Conservation (phyloP, 2,113 vertebrate genomes). For the Oenanthe oenanthe region DNA sequence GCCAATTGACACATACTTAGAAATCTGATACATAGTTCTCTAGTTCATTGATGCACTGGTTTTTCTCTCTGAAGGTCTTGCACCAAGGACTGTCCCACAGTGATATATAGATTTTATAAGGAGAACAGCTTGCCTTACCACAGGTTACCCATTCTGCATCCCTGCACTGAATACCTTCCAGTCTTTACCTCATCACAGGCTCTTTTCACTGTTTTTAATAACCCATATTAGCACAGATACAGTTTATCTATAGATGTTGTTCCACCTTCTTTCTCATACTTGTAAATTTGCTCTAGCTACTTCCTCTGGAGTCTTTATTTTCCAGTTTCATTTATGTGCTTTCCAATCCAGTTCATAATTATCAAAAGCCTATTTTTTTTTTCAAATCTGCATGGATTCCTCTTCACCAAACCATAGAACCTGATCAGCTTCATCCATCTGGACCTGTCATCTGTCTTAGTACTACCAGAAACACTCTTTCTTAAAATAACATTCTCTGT, state of each 20-base stretch:
- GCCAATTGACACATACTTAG: neutral
- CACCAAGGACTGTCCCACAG: neutral
- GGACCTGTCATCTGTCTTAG: neutral
- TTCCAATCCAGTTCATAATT: neutral
- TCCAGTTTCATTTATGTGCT: neutral
- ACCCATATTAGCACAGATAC: neutral
- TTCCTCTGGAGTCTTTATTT: neutral
- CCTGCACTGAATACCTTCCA: neutral
- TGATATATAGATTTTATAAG: neutral
- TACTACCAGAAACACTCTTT: neutral
- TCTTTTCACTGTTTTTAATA: neutral
- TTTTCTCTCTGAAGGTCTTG: neutral
- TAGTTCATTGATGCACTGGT: neutral
- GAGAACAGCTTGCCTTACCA: neutral
- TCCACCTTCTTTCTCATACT: neutral
- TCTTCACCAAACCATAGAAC: neutral
- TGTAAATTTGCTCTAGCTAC: neutral
- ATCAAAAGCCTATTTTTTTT: neutral
- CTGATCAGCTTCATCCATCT: neutral
- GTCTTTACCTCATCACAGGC: neutral
- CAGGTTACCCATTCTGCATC: neutral
- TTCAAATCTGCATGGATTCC: neutral
- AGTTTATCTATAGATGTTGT: neutral
- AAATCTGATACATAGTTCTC: neutral
- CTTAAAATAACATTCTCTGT: neutral